Conservation (phyloP, 2,888 invertebrate genomes). For the Hetaerina titia region DNA sequence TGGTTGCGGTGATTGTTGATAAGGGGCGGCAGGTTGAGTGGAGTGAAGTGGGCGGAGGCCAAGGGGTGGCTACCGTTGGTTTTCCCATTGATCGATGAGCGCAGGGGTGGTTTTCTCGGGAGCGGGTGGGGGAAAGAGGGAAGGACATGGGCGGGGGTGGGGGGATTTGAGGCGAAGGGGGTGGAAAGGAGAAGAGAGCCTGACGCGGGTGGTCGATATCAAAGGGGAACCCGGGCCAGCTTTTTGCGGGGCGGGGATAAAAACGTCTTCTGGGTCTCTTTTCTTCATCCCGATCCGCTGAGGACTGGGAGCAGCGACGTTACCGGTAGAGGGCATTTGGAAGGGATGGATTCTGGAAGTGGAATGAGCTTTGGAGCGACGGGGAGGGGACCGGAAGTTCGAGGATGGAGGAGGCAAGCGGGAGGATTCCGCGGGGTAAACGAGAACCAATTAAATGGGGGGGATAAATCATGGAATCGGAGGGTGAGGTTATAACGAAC, state of each 20-base stretch:
- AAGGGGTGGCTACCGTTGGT: neutral
- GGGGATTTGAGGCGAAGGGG: neutral
- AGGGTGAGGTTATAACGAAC: neutral
- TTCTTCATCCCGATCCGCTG: neutral
- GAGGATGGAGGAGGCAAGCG: neutral
- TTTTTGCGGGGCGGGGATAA: neutral
- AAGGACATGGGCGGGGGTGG: neutral
- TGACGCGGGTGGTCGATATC: neutral
- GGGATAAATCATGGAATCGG: neutral
- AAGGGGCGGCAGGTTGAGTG: neutral
- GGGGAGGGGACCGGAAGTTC: neutral
- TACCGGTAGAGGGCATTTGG: neutral
- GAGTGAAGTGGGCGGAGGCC: neutral
- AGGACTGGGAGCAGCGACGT: neutral
- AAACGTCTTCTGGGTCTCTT: neutral
- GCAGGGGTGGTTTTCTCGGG: neutral
- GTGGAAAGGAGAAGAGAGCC: neutral
- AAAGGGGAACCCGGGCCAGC: neutral
- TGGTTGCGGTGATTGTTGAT: neutral
- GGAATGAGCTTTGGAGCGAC: neutral
- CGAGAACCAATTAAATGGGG: neutral
- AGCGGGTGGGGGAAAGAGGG: neutral
- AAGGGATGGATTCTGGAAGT: neutral
- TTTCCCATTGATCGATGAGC: too few species aligned
- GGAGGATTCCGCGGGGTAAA: neutral